Evolutionary conservation across 2,888 invertebrate species (phyloP).

Genomic region (Trissonchulus latispiculum): DNA sequence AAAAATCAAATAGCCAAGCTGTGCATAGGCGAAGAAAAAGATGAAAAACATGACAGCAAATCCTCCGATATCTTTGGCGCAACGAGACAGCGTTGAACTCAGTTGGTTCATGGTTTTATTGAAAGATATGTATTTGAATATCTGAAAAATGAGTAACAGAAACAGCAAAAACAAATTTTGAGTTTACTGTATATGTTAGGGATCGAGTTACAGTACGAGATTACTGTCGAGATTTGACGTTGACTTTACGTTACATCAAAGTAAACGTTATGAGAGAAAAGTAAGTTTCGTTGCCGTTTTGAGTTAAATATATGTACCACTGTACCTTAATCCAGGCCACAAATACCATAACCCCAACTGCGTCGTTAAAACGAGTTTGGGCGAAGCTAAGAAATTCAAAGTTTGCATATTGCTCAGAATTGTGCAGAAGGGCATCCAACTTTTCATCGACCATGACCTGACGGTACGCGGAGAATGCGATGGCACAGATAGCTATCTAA

Average conservation of each 20-base stretch:
- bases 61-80: slow-evolving; percentile 60
- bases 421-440: slow-evolving; percentile 45
- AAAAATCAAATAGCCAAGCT: slow-evolving; percentile 62
- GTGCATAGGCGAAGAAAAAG: slow-evolving; percentile 64
- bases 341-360: slow-evolving; percentile 57
- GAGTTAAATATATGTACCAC: no score
- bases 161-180: no score
- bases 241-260: no score
- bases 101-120: slow-evolving; percentile 65
- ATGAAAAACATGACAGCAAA: slow-evolving; percentile 67
- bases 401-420: slow-evolving; percentile 51
- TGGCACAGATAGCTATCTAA: slow-evolving; percentile 49
- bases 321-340: slow-evolving; percentile 61
- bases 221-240: no score
- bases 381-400: slow-evolving; percentile 56
- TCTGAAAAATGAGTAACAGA: no score
- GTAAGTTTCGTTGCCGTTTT: no score
- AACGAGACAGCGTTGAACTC: slow-evolving; percentile 58
- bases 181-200: no score
- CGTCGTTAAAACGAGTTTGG: slow-evolving; percentile 54
- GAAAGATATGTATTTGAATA: slow-evolving; percentile 66
- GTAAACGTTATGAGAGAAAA: no score
- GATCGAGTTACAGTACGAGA: no score
- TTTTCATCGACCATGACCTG: slow-evolving; percentile 45
- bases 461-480: slow-evolving; percentile 50